phyloP scores from a whole-genome alignment of 1,140 invertebrate species.

The roundworm (Caenorhabditis elegans) region WBcel235 BX284603.4:898501-899000 shows the following conservation, averaged over 20 bases:
- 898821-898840: neutral
- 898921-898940: no score
- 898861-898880: no score
- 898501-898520: neutral
- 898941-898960: no score
- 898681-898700: neutral
- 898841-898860: no score
- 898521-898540: neutral
- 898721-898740: no score
- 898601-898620: constrained; percentile 5
- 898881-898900: no score
- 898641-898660: neutral
- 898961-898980: no score
- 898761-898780: neutral
- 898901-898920: no score
- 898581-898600: neutral
- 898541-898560: neutral
- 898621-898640: neutral
- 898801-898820: neutral
- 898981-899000: no score
- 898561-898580: neutral
- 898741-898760: neutral
- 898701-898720: neutral
- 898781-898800: neutral
- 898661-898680: neutral